Evolutionary conservation across 2,797 vertebrate species (phyloP).

Genomic region (Rousettus madagascariensis): DNA sequence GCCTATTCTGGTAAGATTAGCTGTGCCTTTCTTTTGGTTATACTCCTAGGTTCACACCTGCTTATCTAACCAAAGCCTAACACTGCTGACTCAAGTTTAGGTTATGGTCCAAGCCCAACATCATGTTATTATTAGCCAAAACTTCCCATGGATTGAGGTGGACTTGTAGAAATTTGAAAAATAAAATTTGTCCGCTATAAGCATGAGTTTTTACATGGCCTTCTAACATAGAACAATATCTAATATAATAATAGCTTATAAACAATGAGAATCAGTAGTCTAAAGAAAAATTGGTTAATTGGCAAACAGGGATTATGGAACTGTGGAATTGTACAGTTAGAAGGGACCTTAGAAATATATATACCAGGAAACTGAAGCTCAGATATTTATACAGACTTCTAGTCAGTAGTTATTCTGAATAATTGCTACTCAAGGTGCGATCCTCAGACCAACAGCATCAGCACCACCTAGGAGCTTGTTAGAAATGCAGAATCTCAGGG

Average conservation of each 20-base stretch:
- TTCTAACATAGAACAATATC: background rate
- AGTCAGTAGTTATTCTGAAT: background rate
- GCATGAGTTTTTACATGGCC: background rate
- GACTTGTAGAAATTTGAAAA: slow-evolving; percentile 28
- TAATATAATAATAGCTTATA: background rate
- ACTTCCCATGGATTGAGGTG: slow-evolving; percentile 10
- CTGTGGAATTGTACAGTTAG: background rate
- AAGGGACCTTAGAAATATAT: background rate
- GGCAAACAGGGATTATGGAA: background rate
- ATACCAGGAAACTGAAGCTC: background rate
- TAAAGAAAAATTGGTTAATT: slow-evolving; percentile 1
- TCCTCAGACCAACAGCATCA: background rate
- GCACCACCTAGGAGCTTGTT: background rate
- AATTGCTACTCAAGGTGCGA: background rate
- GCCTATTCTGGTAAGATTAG: slow-evolving; percentile 39
- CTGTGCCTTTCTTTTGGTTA: slow-evolving; percentile 50
- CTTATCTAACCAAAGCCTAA: slow-evolving; percentile 57
- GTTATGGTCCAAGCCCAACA: background rate
- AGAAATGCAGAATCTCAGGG: background rate
- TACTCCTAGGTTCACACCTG: slow-evolving; percentile 18
- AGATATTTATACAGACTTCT: background rate
- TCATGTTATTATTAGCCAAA: slow-evolving; percentile 5
- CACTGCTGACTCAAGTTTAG: slow-evolving; percentile 53
- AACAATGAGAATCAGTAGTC: slow-evolving; percentile 12
- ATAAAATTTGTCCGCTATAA: background rate